Base-by-base conservation (phyloP, 2,888 invertebrate species). In the Macrophya annulata region DNA sequence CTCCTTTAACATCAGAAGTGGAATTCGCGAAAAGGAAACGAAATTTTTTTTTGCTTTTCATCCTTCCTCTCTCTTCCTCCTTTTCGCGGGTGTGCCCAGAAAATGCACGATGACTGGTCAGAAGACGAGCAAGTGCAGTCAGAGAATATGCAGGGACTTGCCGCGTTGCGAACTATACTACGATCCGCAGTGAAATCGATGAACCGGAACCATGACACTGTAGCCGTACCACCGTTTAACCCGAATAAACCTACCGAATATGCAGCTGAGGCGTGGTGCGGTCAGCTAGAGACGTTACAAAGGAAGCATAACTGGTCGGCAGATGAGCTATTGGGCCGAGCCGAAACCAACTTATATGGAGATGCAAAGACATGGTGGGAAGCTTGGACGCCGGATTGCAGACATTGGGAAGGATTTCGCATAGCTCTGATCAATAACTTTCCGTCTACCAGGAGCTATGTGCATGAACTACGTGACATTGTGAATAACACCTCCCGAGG, bases 291-390 rank as follows among this genome's bases (percentile, higher is more conserved):
- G 4, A 37, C 15, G 6, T 40, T 71, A 15, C 37, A 17, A 6
- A 31, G 17, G 1, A 71, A 17, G 31, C 12, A 71, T 71, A 40
- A 17, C 6, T 71, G 68, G 68, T 37, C 68, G 17, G 40, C 31
- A 25, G 40, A 15, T 1, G 68, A 71, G 31, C 37, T 71, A 17
- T 25, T 71, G 1, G 68, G 68, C 9, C 31, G 68, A 37, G 74
- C 74, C 10, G 74, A 74, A 21, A 74, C 21, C 45, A 74, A 74
- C n/a, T 12, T 74, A 6, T 74, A 40, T 15, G 74, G 45, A 37
- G n/a, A 74, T 21, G 74, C 74, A 1, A 74, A 74, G 21, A 45
- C 74, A 12, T 74, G 74, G 74, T 74, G 74, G 74, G 74, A 74
- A 45, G 9, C 74, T 4, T 74, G 74, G 74, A 74, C 74, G 12